A percentile compares a stretch with the other conserved stretches of the same genome.
Evolutionary conservation across 2,113 vertebrate genomes (phyloP).

Genomic region (Ahaetulla prasina): DNA sequence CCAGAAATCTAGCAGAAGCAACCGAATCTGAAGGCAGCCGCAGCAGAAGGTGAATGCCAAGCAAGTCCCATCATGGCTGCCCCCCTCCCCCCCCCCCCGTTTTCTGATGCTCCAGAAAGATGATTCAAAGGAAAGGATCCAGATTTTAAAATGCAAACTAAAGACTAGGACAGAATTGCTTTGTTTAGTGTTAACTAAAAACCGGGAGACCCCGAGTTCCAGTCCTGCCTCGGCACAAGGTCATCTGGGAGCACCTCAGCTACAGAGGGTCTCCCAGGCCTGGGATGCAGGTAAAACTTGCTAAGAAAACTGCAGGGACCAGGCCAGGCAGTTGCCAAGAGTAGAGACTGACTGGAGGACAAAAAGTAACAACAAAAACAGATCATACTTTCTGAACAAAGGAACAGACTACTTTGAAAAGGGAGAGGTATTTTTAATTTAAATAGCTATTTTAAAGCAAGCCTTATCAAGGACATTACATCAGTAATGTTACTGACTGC

Average conservation of each 20-base stretch:
- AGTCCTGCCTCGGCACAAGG: not conserved
- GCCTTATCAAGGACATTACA: not conserved
- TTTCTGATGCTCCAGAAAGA: not conserved
- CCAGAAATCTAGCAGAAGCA: not conserved
- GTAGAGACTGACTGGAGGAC: not conserved
- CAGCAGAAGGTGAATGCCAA: not conserved
- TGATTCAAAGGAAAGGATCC: not conserved
- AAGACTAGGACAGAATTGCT: not conserved
- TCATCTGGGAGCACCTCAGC: not conserved
- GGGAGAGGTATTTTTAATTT: not conserved
- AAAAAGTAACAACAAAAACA: not conserved
- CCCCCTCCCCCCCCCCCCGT: not conserved
- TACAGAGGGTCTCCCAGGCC: not conserved
- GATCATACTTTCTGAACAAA: not conserved
- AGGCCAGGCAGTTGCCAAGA: not conserved
- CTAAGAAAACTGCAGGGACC: not conserved
- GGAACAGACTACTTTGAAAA: not conserved
- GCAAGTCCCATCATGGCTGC: not conserved
- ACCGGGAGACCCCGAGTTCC: not conserved
- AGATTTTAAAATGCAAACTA: not conserved
- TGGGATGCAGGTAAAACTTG: no score
- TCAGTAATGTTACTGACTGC: not conserved
- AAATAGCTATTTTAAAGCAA: not conserved
- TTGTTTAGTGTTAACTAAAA: not conserved
- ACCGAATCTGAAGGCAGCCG: not conserved